These are phyloP conservation scores for Procambarus virginalis DNA, from an alignment of 1,140 invertebrate genomes.

Conservation along the genomic window DNA sequence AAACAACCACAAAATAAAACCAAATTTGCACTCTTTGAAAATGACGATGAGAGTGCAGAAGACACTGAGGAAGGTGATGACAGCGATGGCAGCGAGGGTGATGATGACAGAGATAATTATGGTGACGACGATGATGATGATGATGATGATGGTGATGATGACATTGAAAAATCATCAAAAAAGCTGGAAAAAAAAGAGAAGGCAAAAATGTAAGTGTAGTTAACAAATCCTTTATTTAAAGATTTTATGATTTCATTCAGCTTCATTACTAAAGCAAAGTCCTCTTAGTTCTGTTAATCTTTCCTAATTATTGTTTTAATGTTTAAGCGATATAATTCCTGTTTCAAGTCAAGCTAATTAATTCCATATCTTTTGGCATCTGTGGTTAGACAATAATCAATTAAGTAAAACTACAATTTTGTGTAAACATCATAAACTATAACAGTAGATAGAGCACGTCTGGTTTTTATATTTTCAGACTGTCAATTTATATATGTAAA, in stretches of 20 bases:
- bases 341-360: too few species aligned
- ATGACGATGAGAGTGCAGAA: conserved; percentile 73
- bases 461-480: too few species aligned
- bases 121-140: conserved; percentile 79
- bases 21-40: conserved; percentile 74
- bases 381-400: too few species aligned
- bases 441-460: too few species aligned
- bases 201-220: conserved; percentile 76
- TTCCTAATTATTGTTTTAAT: too few species aligned
- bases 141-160: conserved; percentile 85
- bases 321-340: too few species aligned
- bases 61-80: conserved; percentile 72
- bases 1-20: conserved; percentile 74
- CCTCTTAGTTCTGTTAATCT: too few species aligned
- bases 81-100: conserved; percentile 72
- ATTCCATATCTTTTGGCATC: too few species aligned
- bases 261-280: too few species aligned
- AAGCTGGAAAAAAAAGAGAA: conserved; percentile 85
- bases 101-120: conserved; percentile 78
- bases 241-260: neutral
- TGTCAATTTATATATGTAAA: too few species aligned
- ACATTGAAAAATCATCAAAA: conserved; percentile 81
- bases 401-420: too few species aligned
- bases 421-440: too few species aligned
- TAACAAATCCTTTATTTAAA: neutral